Evolutionary conservation across 2,797 vertebrate species (phyloP).

Genomic region (Dromococcyx pavoninus): DNA sequence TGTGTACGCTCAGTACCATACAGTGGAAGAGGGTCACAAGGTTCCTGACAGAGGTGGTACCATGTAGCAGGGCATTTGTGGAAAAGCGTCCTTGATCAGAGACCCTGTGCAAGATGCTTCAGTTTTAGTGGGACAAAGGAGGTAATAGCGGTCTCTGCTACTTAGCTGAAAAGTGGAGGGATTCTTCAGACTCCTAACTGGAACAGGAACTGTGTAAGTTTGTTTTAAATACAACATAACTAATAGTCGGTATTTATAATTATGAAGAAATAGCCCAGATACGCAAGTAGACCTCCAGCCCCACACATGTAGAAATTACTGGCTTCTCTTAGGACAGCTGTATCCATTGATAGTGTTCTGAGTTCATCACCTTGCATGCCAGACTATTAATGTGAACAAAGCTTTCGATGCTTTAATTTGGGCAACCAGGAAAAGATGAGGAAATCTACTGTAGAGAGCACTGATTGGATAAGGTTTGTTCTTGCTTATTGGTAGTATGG

Average conservation of each 20-base stretch:
- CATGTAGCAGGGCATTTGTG: no score
- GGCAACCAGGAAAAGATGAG: not conserved
- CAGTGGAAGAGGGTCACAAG: not conserved
- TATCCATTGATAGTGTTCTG: not conserved
- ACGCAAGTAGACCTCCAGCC: not conserved
- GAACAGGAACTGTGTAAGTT: not conserved
- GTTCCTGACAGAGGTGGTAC: no score
- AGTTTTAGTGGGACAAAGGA: not conserved
- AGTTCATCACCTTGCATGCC: not conserved
- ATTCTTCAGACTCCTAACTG: not conserved
- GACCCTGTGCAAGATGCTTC: not conserved
- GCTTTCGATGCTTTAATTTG: not conserved
- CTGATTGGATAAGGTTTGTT: not conserved
- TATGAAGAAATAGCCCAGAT: not conserved
- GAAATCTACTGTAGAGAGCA: not conserved
- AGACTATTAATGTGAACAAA: not conserved
- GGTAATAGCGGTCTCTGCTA: not conserved
- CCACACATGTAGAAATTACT: not conserved
- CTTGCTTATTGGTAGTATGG: not conserved
- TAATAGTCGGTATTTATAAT: not conserved
- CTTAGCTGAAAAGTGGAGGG: not conserved
- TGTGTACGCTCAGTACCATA: not conserved
- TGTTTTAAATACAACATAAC: not conserved
- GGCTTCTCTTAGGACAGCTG: not conserved
- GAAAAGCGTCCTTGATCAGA: not conserved